Evolutionary conservation across 2,888 invertebrate genomes (phyloP).

Genomic region (Agriotes lineatus): DNA sequence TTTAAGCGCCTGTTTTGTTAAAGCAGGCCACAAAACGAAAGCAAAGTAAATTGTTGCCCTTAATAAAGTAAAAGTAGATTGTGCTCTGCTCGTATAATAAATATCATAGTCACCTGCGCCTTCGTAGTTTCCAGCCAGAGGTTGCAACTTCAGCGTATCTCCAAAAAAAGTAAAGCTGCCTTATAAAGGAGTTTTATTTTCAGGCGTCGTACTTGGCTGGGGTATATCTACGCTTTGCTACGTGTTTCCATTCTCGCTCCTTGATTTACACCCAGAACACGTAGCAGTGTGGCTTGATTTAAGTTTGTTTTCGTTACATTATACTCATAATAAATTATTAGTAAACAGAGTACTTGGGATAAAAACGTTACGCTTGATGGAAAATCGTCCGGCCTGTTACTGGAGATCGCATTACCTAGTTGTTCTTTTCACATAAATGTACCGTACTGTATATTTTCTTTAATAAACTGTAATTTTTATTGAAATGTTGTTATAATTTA

Average conservation of each 20-base stretch:
- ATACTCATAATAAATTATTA: conserved; percentile 12
- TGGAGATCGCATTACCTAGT: neutral
- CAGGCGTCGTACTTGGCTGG: neutral
- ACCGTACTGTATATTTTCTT: conserved; percentile 22
- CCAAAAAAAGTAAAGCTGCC: neutral
- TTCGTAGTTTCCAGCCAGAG: neutral
- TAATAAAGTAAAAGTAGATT: too few relatives aligned
- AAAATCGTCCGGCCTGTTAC: conserved; percentile 14
- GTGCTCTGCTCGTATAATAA: too few relatives aligned
- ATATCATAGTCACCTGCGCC: neutral
- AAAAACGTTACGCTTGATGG: neutral
- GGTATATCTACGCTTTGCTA: conserved; percentile 5
- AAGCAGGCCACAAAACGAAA: too few relatives aligned
- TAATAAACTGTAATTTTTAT: conserved; percentile 24
- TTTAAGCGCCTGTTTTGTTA: too few relatives aligned
- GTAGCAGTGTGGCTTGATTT: conserved; percentile 8
- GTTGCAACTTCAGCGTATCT: neutral
- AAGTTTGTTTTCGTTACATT: conserved; percentile 18
- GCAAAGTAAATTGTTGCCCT: too few relatives aligned
- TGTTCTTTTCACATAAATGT: conserved; percentile 4
- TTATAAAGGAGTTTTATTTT: neutral
- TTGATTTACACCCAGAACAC: conserved; percentile 8
- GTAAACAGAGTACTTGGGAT: neutral
- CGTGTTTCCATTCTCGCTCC: conserved; percentile 8
- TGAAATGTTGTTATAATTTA: conserved; percentile 1